phyloP scores from a whole-genome alignment of 2,113 vertebrate genomes.

The Smithornis capensis region DNA sequence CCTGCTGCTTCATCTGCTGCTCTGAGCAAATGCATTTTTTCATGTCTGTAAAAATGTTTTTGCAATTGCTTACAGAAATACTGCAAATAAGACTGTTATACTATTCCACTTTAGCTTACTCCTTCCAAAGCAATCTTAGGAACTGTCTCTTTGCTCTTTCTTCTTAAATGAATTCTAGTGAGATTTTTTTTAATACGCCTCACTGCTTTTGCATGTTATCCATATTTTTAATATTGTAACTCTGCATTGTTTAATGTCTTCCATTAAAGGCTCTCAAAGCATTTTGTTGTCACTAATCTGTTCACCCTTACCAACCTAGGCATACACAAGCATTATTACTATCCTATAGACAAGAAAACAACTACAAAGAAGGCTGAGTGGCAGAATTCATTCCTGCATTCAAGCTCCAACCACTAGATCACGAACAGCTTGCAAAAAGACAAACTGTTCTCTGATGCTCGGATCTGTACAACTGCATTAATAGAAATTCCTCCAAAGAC shows the following conservation, averaged over 20 bases:
- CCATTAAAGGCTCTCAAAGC: neutral
- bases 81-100: neutral
- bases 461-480: neutral
- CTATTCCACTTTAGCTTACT: neutral
- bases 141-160: neutral
- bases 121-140: neutral
- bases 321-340: neutral
- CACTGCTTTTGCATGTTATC: neutral
- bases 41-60: neutral
- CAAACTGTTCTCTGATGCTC: neutral
- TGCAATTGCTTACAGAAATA: neutral
- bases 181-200: neutral
- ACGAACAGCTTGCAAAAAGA: neutral
- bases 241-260: neutral
- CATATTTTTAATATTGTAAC: neutral
- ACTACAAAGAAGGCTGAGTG: neutral
- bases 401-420: neutral
- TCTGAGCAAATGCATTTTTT: neutral
- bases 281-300: conserved; percentile 3
- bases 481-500: neutral
- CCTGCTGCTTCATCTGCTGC: neutral
- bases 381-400: conserved; percentile 2
- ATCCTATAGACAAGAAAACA: conserved; percentile 2
- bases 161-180: neutral
- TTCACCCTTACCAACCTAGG: neutral